These are phyloP conservation scores for Thamnophis elegans DNA, from an alignment of 2,797 vertebrate genomes.

Conservation along the genomic window DNA sequence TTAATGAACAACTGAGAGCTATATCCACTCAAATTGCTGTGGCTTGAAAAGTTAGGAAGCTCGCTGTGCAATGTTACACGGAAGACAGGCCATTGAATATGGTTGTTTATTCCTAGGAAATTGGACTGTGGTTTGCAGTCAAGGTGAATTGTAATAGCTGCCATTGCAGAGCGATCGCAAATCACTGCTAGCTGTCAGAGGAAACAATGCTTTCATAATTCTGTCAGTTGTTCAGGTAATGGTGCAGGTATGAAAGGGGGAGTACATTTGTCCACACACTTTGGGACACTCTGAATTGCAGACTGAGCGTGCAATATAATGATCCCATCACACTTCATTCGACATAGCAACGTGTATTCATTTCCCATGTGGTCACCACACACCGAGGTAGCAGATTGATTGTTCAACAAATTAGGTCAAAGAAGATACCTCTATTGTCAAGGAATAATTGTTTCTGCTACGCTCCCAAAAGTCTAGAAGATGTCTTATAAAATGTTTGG, in stretches of 20 bases:
- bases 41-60: neutral
- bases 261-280: conserved; percentile 20
- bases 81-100: neutral
- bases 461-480: neutral
- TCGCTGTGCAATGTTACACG: neutral
- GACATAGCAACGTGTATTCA: conserved; percentile 14
- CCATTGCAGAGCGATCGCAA: neutral
- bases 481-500: neutral
- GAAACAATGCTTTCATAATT: conserved; percentile 7
- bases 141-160: neutral
- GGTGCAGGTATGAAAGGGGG: neutral
- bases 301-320: conserved; percentile 13
- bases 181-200: neutral
- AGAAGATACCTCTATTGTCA: neutral
- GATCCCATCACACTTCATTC: conserved; percentile 28
- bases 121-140: neutral
- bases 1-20: neutral
- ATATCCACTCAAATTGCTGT: neutral
- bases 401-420: neutral
- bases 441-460: neutral
- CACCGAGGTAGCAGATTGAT: conserved; percentile 13
- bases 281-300: conserved; percentile 3
- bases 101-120: neutral
- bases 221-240: neutral
- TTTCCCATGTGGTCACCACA: conserved; percentile 14